phyloP scores from a whole-genome alignment of 2,113 vertebrate species.

The Ranitomeya imitator region DNA sequence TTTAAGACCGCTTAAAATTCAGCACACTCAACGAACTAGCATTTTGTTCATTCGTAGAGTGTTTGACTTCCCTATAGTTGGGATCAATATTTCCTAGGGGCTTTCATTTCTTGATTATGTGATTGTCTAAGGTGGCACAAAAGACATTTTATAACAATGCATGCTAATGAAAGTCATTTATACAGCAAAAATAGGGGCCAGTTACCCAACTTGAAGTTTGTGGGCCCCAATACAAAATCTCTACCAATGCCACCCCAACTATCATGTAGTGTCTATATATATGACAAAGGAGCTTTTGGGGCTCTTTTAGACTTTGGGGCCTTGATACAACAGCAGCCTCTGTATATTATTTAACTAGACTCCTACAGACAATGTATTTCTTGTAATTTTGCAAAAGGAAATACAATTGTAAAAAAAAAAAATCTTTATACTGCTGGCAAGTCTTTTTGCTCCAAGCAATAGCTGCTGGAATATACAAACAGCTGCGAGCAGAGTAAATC shows the following conservation, averaged over 20 bases:
- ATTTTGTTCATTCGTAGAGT: no score
- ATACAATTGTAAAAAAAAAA: not conserved
- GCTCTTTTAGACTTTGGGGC: not conserved
- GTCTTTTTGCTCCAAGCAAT: not conserved
- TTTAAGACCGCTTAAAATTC: no score
- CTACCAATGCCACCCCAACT: not conserved
- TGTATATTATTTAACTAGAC: not conserved
- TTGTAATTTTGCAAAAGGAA: not conserved
- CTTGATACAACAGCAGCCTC: not conserved
- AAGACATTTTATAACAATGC: no score
- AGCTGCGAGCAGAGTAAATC: constrained; percentile 15
- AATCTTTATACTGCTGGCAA: not conserved
- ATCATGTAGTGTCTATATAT: not conserved
- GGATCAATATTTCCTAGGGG: no score
- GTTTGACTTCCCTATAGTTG: no score
- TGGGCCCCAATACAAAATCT: not conserved
- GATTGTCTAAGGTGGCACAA: no score
- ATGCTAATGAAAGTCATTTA: no score
- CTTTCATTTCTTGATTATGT: no score
- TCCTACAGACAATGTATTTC: not conserved
- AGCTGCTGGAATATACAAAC: constrained; percentile 8
- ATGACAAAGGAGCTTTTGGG: not conserved
- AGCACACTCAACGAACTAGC: no score
- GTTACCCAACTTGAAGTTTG: not conserved
- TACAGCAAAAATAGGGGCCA: no score